Conservation (phyloP, 1,140 invertebrate genomes). For the Bombus polaris region DNA sequence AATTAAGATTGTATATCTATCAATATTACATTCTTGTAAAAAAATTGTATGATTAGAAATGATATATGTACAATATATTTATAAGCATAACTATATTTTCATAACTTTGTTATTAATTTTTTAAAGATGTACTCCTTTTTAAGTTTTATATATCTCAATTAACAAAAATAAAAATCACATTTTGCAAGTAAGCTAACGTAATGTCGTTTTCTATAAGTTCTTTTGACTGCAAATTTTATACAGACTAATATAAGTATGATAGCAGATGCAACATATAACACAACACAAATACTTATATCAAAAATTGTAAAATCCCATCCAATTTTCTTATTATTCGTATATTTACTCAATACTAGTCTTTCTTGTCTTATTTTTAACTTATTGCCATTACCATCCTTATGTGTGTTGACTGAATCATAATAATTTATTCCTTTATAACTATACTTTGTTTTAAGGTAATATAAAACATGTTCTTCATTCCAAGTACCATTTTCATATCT, state of each 20-base stretch:
- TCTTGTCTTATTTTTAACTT: conserved; percentile 63
- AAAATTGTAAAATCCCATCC: conserved; percentile 85
- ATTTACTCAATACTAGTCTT: conserved; percentile 69
- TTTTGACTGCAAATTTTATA: conserved; percentile 88
- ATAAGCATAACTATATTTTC: conserved; percentile 17
- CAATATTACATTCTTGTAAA: conserved; percentile 9
- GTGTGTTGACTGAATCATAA: conserved; percentile 71
- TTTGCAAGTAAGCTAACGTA: conserved; percentile 86
- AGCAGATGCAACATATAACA: conserved; percentile 88
- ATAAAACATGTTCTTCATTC: conserved; percentile 88
- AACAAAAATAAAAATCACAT: conserved; percentile 80
- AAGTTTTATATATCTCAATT: background rate
- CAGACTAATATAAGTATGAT: conserved; percentile 89
- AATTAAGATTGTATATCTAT: background rate
- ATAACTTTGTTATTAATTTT: conserved; percentile 1
- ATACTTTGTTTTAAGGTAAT: conserved; percentile 91
- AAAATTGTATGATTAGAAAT: background rate
- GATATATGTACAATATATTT: conserved; percentile 41
- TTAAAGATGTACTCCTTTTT: background rate
- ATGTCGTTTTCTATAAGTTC: conserved; percentile 87
- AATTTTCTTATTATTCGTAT: conserved; percentile 76
- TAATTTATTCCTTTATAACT: conserved; percentile 83
- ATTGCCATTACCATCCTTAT: conserved; percentile 26
- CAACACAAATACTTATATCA: conserved; percentile 89
- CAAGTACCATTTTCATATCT: conserved; percentile 84